Base-by-base conservation (phyloP, 2,888 invertebrate genomes). In the Nemotelus pantherinus region DNA sequence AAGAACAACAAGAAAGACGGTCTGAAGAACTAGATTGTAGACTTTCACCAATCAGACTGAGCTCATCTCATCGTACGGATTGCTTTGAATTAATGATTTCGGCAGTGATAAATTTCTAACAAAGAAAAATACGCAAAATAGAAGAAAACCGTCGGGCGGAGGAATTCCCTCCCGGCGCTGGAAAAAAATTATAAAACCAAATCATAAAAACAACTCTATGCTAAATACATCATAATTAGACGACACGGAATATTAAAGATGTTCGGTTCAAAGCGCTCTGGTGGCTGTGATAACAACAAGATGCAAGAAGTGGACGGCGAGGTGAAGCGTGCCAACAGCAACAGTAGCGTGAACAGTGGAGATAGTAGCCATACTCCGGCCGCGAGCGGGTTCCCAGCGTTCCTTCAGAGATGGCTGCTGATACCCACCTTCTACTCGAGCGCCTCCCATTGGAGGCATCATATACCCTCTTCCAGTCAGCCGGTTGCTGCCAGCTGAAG, bases 1-100 rank as follows among this genome's bases (percentile, higher is more conserved):
- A 94, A 95, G 87, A 91, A 91, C 82, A 95, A 95, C 86, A 93
- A 93, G 87, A 93, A 94, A 84, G 85, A 86, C 43, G 84, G 83
- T 58, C 41, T 2, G 3, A 76, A 77, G 63, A 57, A 77, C 6
- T 77, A 67, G 44, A 44, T 2, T 55, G n/a, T 25, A 39, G 6
- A 43, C n/a, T 25, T 74, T 63, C 60, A 39, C 41, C 7, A 53
- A 39, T 5, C 47, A 74, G 63, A 74, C 74, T 63, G 63, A 63
- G 25, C 48, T 60, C 44, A 67, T 67, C 50, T 65, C 65, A 65
- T 58, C 25, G 5, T 58, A 58, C 25, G 2, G 41, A 63, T 63
- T 63, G 43, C 9, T 9, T 7, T 39, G 4, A 4, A 65, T 39
- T 43, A 25, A 65, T 25, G 25, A 60, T 7, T 25, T 60, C 6